phyloP scores from a whole-genome alignment of 2,888 invertebrate genomes.

The Caenorhabditis sp. region DNA sequence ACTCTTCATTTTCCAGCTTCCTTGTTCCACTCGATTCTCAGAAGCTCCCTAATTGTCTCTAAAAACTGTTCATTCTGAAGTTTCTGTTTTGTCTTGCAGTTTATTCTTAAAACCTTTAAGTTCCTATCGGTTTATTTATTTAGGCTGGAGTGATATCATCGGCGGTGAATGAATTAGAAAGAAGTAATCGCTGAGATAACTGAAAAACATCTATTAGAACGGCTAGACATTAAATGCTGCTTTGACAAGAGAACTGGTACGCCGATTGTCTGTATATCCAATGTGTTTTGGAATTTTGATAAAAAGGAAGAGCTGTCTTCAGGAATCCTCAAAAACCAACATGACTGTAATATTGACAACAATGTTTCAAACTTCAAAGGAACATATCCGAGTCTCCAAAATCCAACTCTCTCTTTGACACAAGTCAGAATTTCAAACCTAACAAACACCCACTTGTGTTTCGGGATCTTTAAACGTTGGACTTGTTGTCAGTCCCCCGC shows the following conservation, averaged over 20 bases:
- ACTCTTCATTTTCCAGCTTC: neutral
- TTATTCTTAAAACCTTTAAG: neutral
- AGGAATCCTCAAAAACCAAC: too few relatives aligned
- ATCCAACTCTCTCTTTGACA: neutral
- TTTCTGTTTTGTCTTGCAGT: neutral
- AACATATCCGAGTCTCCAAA: neutral
- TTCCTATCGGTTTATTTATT: neutral
- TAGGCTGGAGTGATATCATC: neutral
- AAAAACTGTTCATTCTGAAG: neutral
- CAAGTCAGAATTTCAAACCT: neutral
- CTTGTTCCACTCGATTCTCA: neutral
- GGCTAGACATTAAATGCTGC: slow-evolving; percentile 1
- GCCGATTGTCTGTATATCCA: neutral
- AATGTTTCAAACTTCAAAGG: too few relatives aligned
- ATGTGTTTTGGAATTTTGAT: slow-evolving; percentile 1
- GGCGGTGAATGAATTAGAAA: neutral
- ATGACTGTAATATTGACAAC: too few relatives aligned
- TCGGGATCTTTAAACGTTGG: neutral
- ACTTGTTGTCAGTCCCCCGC: neutral
- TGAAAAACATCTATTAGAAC: slow-evolving; percentile 3
- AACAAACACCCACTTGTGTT: slow-evolving; percentile 1
- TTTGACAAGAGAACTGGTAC: neutral
- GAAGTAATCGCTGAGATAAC: neutral
- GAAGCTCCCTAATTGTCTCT: neutral
- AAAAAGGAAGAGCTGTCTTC: neutral